phyloP scores from a whole-genome alignment of 2,113 vertebrate species.

The Megatriorchis doriae region DNA sequence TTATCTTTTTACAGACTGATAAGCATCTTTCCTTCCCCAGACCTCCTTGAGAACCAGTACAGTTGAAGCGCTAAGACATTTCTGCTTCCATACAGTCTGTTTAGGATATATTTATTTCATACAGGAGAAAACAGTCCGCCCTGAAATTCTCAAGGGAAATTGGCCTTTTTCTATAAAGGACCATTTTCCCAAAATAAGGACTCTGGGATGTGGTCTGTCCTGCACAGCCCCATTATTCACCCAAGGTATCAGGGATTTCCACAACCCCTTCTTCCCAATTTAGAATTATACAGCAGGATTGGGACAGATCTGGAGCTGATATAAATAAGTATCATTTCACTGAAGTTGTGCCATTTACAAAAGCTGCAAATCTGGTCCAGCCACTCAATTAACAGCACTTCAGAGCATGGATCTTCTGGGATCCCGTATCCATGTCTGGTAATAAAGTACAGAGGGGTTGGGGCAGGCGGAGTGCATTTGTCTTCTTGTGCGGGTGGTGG shows the following conservation, averaged over 20 bases:
- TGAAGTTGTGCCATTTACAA: constrained; percentile 18
- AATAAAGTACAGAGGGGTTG: background rate
- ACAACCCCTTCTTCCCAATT: background rate
- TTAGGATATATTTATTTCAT: background rate
- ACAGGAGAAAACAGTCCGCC: background rate
- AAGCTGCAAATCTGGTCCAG: constrained; percentile 21
- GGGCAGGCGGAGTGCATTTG: background rate
- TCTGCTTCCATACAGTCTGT: background rate
- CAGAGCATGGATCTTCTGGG: constrained; percentile 17
- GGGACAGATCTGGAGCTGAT: background rate
- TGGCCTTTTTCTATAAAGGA: background rate
- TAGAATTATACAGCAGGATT: background rate
- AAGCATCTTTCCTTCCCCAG: background rate
- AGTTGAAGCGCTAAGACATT: background rate
- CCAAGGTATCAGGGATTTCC: background rate
- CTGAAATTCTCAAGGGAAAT: background rate
- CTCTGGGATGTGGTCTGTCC: background rate
- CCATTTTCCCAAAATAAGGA: background rate
- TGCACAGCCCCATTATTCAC: background rate
- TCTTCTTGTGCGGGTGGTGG: background rate
- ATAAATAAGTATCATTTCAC: background rate
- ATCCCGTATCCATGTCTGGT: background rate
- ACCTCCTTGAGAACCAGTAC: background rate
- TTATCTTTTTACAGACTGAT: background rate
- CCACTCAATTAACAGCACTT: background rate